Evolutionary conservation across 2,888 invertebrate genomes (phyloP).

Genomic region (Acanthosepion esculentum): DNA sequence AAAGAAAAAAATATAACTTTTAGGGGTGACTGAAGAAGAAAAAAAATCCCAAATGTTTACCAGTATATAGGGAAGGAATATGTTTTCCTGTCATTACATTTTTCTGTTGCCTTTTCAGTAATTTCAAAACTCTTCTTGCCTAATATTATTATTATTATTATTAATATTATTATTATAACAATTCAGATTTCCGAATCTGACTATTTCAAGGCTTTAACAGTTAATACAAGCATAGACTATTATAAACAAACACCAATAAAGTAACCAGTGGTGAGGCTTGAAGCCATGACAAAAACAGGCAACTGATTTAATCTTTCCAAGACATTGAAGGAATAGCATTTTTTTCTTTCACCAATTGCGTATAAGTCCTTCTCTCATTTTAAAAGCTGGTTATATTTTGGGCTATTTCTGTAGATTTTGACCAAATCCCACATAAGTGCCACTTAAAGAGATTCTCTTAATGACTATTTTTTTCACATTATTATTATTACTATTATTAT

Average conservation of each 20-base stretch:
- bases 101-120: not conserved
- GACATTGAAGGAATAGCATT: not conserved
- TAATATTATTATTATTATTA: not conserved
- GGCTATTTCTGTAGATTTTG: not conserved
- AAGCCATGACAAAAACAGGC: not conserved
- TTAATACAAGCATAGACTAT: not conserved
- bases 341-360: not conserved
- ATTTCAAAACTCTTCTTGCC: not conserved
- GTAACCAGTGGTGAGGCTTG: not conserved
- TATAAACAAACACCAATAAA: not conserved
- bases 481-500: not conserved
- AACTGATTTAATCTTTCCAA: not conserved
- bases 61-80: not conserved
- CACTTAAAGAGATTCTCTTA: not conserved
- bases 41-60: not conserved
- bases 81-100: not conserved
- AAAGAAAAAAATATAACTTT: not conserved
- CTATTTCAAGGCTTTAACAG: not conserved
- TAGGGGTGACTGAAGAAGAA: not conserved
- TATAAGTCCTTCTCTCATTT: not conserved
- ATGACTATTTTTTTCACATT: not conserved
- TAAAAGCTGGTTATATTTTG: not conserved
- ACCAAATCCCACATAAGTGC: not conserved
- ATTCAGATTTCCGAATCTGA: too few relatives aligned
- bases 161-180: not conserved